A percentile compares a stretch with the other conserved stretches of the same genome.
phyloP scores from a whole-genome alignment of 2,113 vertebrate genomes.

The Chlamydotis undulata region DNA sequence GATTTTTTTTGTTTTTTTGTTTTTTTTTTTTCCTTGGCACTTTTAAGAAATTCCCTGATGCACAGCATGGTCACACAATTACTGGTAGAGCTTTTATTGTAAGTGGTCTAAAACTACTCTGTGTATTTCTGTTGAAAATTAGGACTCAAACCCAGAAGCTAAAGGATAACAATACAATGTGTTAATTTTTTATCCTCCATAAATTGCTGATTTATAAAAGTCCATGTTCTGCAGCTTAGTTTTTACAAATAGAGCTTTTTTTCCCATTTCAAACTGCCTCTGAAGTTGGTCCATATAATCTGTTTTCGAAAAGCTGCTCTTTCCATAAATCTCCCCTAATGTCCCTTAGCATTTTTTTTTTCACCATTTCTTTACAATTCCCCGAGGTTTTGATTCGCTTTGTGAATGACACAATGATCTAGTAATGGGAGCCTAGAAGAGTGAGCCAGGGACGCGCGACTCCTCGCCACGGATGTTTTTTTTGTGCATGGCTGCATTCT shows the following conservation, averaged over 20 bases:
- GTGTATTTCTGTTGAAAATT: slow-evolving; percentile 34
- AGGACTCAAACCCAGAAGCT: slow-evolving; percentile 12
- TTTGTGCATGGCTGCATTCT: fast-evolving
- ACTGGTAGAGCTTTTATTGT: slow-evolving; percentile 14
- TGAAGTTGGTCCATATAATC: neutral
- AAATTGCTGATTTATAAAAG: slow-evolving; percentile 18
- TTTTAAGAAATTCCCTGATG: slow-evolving; percentile 33
- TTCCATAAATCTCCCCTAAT: slow-evolving; percentile 21
- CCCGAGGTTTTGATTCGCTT: neutral
- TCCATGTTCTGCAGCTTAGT: neutral
- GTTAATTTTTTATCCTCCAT: slow-evolving; percentile 16
- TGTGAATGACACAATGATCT: slow-evolving; percentile 37
- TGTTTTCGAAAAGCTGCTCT: slow-evolving; percentile 25
- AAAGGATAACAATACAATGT: neutral
- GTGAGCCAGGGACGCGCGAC: neutral
- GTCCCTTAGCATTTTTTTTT: neutral
- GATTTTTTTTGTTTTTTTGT: neutral
- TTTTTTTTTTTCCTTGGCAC: neutral
- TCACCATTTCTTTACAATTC: neutral
- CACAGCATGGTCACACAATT: slow-evolving; percentile 21
- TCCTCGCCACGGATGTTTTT: neutral
- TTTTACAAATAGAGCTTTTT: neutral
- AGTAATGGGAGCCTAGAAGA: neutral
- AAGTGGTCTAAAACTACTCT: neutral
- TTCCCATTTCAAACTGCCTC: neutral